Percentiles rank a stretch among this genome's conserved stretches.
These are phyloP conservation scores for Icerya purchasi DNA, from an alignment of 2,888 invertebrate species.

Conservation along the genomic window DNA sequence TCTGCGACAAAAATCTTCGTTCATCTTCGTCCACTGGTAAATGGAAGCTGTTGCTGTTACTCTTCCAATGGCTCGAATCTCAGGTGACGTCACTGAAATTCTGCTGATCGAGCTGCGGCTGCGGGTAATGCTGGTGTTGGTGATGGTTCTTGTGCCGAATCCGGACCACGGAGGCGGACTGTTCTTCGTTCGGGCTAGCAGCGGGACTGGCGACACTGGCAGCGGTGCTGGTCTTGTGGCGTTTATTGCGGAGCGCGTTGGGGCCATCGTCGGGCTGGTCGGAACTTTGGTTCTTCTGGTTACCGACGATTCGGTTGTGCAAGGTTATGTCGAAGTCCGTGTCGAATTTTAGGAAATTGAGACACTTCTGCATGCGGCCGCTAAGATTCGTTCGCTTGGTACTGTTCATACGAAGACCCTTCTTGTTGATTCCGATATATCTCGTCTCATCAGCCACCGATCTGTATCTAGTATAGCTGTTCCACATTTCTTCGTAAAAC, in stretches of 20 bases:
- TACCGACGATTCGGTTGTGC: slow-evolving; percentile 36
- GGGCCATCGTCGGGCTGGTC: neutral
- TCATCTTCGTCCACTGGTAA: no score
- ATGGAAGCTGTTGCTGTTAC: no score
- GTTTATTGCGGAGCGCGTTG: neutral
- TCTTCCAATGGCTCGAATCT: no score
- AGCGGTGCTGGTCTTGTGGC: no score
- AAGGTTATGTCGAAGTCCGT: slow-evolving; percentile 37
- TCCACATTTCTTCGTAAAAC: slow-evolving; percentile 37
- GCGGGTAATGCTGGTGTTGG: no score
- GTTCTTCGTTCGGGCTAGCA: no score
- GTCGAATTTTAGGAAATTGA: slow-evolving; percentile 39
- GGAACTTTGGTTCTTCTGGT: slow-evolving; percentile 15
- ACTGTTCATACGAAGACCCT: slow-evolving; percentile 33
- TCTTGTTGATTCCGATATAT: slow-evolving; percentile 40
- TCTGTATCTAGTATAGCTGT: slow-evolving; percentile 40
- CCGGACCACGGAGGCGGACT: no score
- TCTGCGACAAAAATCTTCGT: no score
- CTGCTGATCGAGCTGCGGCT: no score
- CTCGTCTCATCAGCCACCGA: slow-evolving; percentile 36
- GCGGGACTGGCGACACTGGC: no score
- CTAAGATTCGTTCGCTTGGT: slow-evolving; percentile 24
- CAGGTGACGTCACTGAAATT: no score
- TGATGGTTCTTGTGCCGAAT: no score
- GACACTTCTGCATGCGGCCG: slow-evolving; percentile 30